Conservation (phyloP, 2,888 invertebrate species). For the Drosophila setosimentum region DNA sequence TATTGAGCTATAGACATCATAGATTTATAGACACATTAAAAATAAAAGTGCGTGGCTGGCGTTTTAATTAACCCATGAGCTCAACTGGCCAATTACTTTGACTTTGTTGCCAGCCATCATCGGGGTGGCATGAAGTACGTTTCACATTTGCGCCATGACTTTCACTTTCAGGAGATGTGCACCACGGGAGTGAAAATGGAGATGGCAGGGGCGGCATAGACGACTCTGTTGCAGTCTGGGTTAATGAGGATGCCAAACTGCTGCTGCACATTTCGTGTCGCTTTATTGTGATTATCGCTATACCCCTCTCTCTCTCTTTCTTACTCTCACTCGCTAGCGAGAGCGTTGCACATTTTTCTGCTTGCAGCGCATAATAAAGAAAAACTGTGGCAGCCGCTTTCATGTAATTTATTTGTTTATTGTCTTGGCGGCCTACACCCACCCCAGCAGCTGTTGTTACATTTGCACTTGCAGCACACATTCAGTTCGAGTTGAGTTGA, state of each 20-base stretch:
- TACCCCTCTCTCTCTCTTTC: slow-evolving; percentile 12
- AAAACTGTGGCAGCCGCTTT: slow-evolving; percentile 77
- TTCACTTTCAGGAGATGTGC: slow-evolving; percentile 65
- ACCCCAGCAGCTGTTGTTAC: slow-evolving; percentile 69
- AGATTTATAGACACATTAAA: slow-evolving; percentile 50
- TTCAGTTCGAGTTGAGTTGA: neutral
- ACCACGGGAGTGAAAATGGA: neutral
- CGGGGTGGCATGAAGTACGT: slow-evolving; percentile 6
- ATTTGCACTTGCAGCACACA: slow-evolving; percentile 74
- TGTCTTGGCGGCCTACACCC: slow-evolving; percentile 66
- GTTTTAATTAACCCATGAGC: slow-evolving; percentile 79
- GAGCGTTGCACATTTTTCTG: slow-evolving; percentile 57
- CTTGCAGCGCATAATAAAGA: slow-evolving; percentile 30
- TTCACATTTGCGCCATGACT: slow-evolving; percentile 67
- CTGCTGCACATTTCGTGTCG: slow-evolving; percentile 77
- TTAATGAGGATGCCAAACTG: slow-evolving; percentile 78
- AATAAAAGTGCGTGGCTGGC: slow-evolving; percentile 69
- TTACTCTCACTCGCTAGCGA: neutral
- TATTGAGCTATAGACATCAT: slow-evolving; percentile 39
- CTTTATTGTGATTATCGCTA: slow-evolving; percentile 77
- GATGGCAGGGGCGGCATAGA: slow-evolving; percentile 2
- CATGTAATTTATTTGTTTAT: slow-evolving; percentile 80
- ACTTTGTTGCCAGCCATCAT: slow-evolving; percentile 19
- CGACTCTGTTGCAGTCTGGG: slow-evolving; percentile 52
- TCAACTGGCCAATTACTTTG: slow-evolving; percentile 79